Conservation (phyloP, 2,888 invertebrate genomes). For the Hypselothyrea guttata region DNA sequence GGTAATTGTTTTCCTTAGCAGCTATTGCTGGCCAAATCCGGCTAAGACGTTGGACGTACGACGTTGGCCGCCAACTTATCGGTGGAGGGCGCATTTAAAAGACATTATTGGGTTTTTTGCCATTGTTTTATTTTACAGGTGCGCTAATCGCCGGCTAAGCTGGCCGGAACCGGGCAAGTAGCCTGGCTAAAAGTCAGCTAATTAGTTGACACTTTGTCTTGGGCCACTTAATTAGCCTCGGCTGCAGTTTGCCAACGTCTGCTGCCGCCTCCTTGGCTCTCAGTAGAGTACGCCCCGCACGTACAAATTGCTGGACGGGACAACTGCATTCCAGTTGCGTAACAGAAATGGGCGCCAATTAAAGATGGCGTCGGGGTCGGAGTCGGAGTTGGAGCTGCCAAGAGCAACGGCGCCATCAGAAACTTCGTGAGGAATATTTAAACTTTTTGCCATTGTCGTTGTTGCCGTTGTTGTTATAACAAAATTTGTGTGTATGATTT, state of each 20-base stretch:
- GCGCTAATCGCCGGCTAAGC: conserved; percentile 72
- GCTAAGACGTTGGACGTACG: conserved; percentile 67
- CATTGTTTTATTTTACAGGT: conserved; percentile 60
- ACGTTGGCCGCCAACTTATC: conserved; percentile 61
- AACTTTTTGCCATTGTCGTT: conserved; percentile 57
- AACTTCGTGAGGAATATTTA: conserved; percentile 63
- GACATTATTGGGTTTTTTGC: conserved; percentile 50
- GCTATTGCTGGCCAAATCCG: conserved; percentile 41
- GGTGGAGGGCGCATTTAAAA: conserved; percentile 48
- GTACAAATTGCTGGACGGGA: conserved; percentile 72
- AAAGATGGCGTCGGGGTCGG: conserved; percentile 58
- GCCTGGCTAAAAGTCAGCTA: conserved; percentile 67
- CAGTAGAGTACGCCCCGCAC: conserved; percentile 65
- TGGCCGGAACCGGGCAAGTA: conserved; percentile 35
- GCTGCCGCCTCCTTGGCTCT: neutral
- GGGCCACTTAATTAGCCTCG: conserved; percentile 69
- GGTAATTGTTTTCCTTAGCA: conserved; percentile 47
- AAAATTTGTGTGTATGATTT: conserved; percentile 57
- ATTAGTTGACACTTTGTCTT: conserved; percentile 74
- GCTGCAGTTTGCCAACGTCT: conserved; percentile 20
- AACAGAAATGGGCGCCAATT: conserved; percentile 76
- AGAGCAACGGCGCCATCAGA: conserved; percentile 50
- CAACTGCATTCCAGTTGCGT: conserved; percentile 76
- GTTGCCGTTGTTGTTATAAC: conserved; percentile 26
- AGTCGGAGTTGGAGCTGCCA: conserved; percentile 19